phyloP scores from a whole-genome alignment of 2,888 invertebrate genomes.

The Synanthedon formicaeformis region DNA sequence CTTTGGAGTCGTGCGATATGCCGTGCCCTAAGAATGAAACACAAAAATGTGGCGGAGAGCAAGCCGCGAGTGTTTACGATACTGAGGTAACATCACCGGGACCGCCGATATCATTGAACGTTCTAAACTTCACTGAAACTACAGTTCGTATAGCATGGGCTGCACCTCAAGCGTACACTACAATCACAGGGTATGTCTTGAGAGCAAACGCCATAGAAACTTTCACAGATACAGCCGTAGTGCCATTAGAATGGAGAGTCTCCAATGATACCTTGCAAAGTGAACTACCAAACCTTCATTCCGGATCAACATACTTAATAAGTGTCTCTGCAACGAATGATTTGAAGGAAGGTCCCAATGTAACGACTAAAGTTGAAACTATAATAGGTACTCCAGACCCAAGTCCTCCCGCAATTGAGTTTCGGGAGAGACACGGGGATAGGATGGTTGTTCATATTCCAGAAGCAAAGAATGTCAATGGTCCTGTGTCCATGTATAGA shows the following conservation, averaged over 20 bases:
- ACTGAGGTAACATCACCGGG: slow-evolving; percentile 76
- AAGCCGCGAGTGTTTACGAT: slow-evolving; percentile 76
- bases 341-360: slow-evolving; percentile 70
- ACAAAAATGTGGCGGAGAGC: slow-evolving; percentile 76
- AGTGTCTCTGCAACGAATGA: slow-evolving; percentile 76
- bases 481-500: slow-evolving; percentile 81
- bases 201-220: slow-evolving; percentile 68
- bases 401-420: slow-evolving; percentile 75
- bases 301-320: slow-evolving; percentile 82
- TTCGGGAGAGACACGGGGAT: slow-evolving; percentile 72
- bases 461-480: slow-evolving; percentile 79
- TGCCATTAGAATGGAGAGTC: slow-evolving; percentile 69
- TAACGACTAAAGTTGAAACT: slow-evolving; percentile 73
- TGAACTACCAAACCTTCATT: slow-evolving; percentile 74
- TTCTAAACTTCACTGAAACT: slow-evolving; percentile 73
- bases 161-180: slow-evolving; percentile 63
- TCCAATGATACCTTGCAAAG: slow-evolving; percentile 70
- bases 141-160: slow-evolving; percentile 73
- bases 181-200: slow-evolving; percentile 69
- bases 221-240: slow-evolving; percentile 62
- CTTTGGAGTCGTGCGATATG: slow-evolving; percentile 58
- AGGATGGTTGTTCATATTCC: slow-evolving; percentile 77
- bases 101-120: slow-evolving; percentile 73
- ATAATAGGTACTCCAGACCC: slow-evolving; percentile 79
- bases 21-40: slow-evolving; percentile 73